A percentile compares a stretch with the other conserved stretches of the same genome.
Conservation (phyloP, 2,113 vertebrate genomes). For the Varanus salvator region DNA sequence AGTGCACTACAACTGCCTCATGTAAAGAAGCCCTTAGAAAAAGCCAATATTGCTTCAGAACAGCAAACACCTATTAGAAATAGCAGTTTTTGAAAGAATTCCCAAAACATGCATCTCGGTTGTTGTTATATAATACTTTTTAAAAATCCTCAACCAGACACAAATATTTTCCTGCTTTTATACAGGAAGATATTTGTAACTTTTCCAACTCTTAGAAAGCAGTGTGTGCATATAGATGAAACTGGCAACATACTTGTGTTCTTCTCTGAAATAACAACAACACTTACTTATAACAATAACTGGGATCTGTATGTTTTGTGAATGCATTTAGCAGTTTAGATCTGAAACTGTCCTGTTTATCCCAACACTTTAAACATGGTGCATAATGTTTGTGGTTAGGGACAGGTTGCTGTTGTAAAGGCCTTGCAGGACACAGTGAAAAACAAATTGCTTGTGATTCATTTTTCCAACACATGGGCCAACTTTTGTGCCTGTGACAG, state of each 20-base stretch:
- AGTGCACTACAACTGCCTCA: too few species aligned
- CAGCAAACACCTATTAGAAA: neutral
- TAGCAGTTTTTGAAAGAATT: neutral
- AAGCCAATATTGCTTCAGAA: neutral
- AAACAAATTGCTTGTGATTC: neutral
- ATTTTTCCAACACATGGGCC: neutral
- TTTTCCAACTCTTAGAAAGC: neutral
- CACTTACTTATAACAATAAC: neutral
- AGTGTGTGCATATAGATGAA: neutral
- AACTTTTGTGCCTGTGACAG: neutral
- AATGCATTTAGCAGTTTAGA: neutral
- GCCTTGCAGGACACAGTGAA: neutral
- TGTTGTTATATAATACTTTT: neutral
- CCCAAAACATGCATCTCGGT: slow-evolving; percentile 7
- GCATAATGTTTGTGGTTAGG: neutral
- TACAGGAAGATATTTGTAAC: neutral
- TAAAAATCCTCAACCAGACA: neutral
- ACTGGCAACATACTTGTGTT: neutral
- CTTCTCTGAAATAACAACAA: neutral
- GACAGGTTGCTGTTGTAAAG: neutral
- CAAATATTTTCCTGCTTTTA: neutral
- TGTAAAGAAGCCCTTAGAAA: too few species aligned
- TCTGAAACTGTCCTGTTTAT: neutral
- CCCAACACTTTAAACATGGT: neutral
- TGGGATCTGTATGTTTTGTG: neutral